Base-by-base conservation (phyloP, 2,113 vertebrate genomes). In the Stigmatopora nigra region DNA sequence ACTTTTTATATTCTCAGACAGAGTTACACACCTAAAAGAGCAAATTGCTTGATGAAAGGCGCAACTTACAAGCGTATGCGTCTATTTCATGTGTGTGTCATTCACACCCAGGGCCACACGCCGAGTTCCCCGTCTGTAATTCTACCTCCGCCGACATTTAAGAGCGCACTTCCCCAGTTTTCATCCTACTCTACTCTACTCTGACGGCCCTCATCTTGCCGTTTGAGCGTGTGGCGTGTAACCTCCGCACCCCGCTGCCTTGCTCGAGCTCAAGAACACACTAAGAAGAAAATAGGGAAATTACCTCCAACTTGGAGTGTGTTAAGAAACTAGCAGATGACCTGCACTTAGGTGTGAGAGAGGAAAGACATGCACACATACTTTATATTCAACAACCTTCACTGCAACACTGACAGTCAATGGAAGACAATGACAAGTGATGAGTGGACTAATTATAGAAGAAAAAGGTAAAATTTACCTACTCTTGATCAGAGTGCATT, bases 401-500 rank as follows among this genome's bases (percentile, higher is more conserved):
- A 89, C 87, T 78, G 58, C 71, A 38, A 69, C 65, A 68, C n/a
- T 45, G 65, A 73, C 49, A 76, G 78, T 76, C 75, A 78, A 63
- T 71, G 65, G 44, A 38, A 84, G 81, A 88, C 87, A 83, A 82
- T 87, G 84, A 79, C 83, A 85, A 75, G 84, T n/a, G 70, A 75
- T 70, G 59, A 61, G 49, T 25, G 20, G 64, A 77, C 79, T 41
- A 78, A 77, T 59, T 82, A 82, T 82, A 82, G 65, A 82, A 49
- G 31, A 78, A 85, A 85, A 85, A 89, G 87, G 86, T 79, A 91
- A 93, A 92, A 92, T 94, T 91, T 95, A 98, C 95, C 94, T 96
- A 98, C 95, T 97, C 94, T 94, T 97, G 94, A 90, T 97, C 94
- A 93, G 96, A 98, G 94, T 96, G 95, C 91, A 97, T 92, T 89